These are phyloP conservation scores for Falcaria lacertinaria DNA, from an alignment of 2,888 invertebrate genomes.

Conservation along the genomic window DNA sequence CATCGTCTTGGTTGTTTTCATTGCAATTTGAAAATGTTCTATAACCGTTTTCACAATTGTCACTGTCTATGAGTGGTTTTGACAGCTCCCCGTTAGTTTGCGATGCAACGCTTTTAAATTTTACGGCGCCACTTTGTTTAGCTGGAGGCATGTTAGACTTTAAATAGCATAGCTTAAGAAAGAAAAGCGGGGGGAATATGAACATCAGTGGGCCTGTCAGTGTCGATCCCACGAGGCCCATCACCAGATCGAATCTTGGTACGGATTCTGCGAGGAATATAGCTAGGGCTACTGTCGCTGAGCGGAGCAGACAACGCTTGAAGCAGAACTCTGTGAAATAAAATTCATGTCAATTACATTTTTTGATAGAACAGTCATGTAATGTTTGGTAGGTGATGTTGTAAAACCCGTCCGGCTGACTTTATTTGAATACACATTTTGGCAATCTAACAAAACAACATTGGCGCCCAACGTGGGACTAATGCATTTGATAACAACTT, in stretches of 20 bases:
- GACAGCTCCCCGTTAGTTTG: conserved; percentile 20
- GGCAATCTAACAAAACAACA: no score
- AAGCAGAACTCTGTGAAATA: conserved; percentile 83
- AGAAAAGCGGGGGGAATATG: conserved; percentile 90
- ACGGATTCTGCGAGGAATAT: conserved; percentile 90
- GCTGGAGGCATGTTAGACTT: conserved; percentile 33
- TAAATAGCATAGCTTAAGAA: conserved; percentile 83
- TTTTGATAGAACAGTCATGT: no score
- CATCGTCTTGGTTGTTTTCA: conserved; percentile 24
- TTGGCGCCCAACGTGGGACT: no score
- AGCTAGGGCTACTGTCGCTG: conserved; percentile 83
- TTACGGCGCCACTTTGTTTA: conserved; percentile 6
- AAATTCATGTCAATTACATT: no score
- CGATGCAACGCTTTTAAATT: conserved; percentile 11
- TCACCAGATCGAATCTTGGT: conserved; percentile 91
- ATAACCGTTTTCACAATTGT: conserved; percentile 40
- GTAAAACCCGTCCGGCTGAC: no score
- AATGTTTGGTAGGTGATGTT: no score
- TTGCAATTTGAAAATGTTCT: conserved; percentile 46
- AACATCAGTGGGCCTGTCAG: conserved; percentile 91
- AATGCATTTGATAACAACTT: no score
- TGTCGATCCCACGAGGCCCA: conserved; percentile 92
- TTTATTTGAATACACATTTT: no score
- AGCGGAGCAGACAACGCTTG: conserved; percentile 85
- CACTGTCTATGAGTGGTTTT: conserved; percentile 43